Evolutionary conservation across 2,797 vertebrate species (phyloP).

Genomic region (Microcaecilia unicolor): DNA sequence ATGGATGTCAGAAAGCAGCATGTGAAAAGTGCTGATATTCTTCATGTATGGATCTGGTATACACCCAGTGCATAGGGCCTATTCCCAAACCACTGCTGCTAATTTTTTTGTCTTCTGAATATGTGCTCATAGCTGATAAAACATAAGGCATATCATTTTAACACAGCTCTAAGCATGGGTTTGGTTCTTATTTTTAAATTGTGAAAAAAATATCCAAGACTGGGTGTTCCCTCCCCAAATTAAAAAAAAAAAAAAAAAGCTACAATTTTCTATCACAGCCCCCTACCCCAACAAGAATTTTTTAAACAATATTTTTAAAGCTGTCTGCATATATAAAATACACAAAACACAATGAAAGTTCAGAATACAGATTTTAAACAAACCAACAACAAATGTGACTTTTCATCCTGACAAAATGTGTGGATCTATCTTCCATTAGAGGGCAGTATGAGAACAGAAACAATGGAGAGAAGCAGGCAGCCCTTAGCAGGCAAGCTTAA

Average conservation of each 20-base stretch:
- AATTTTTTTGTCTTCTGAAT: conserved; percentile 83
- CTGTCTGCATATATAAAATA: neutral
- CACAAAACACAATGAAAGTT: neutral
- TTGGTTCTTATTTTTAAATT: conserved; percentile 42
- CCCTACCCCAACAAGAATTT: neutral
- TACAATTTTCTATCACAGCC: neutral
- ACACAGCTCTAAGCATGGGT: too few species aligned
- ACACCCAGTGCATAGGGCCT: conserved; percentile 68
- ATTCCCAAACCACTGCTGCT: conserved; percentile 81
- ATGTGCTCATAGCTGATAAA: conserved; percentile 88
- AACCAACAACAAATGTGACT: conserved; percentile 31
- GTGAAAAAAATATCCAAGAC: conserved; percentile 30
- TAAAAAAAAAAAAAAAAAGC: conserved; percentile 7
- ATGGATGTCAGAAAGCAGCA: conserved; percentile 84
- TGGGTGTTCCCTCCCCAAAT: conserved; percentile 37
- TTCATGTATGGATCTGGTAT: conserved; percentile 81
- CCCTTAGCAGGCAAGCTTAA: conserved; percentile 12
- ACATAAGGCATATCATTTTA: conserved; percentile 77
- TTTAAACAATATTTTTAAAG: too few species aligned
- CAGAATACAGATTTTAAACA: neutral
- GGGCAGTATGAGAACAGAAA: conserved; percentile 60
- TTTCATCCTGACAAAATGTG: conserved; percentile 42
- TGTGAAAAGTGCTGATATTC: conserved; percentile 95
- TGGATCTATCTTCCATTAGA: conserved; percentile 53
- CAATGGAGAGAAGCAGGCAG: conserved; percentile 11